Evolutionary conservation across 2,113 vertebrate genomes (phyloP), one percentile per base, ranked within the genome.

Genomic region (Pipa parva): DNA sequence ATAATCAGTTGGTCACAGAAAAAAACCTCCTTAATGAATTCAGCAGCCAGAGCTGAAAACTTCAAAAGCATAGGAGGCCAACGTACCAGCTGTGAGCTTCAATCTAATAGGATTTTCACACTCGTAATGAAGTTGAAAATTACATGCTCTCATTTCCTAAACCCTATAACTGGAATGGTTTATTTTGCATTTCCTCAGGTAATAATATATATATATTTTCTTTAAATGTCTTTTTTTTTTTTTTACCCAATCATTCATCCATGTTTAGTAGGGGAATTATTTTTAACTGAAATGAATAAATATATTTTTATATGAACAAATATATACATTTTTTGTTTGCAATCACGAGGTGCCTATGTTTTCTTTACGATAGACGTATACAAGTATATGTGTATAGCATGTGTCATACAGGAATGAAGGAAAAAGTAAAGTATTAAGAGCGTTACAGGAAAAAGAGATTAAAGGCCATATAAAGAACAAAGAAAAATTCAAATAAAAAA

Each of bases 171-270:
- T 8, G 83, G 74, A 78, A 50, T 63, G 67, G 59, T 79, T 26
- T 79, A 72, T 75, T 76, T 83, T 49, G 72, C 48, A 28, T 80
- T 84, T 11, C 78, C 76, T 56, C 87, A 89, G 87, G 85, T 89
- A 88, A 22, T 67, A 63, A 64, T 52, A 37, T 39, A 24, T 9
- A 46, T 56, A 37, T 39, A 27, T 48, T 67, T 24, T 59, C 7
- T 26, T 55, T 9, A 24, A 18, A 11, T 31, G 22, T 12, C 4
- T 68, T 59, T 71, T 74, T 36, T 18, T 68, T 24, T 27, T 27
- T 27, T 48, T 28, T 28, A 28, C 27, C 13, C 42, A 31, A 26
- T 51, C 51, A 63, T 22, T 36, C 22, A n/a, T 25, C 59, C 21
- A 66, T 71, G 25, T 59, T 18, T 50, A 55, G 15, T 20, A 63